Base-by-base conservation (phyloP, 2,797 vertebrate genomes). In the Carcharodon carcharias region DNA sequence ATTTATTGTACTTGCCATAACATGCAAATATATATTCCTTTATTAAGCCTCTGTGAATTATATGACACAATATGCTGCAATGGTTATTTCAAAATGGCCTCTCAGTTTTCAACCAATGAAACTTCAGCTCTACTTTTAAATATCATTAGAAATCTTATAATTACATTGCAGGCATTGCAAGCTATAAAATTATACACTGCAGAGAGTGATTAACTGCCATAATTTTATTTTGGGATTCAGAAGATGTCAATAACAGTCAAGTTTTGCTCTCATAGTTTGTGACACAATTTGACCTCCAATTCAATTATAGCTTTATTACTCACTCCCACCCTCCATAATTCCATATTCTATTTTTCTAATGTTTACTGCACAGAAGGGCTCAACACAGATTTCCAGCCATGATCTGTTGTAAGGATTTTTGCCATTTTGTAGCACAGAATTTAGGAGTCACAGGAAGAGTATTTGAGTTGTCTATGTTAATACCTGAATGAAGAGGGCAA, bases 51-150 rank as follows among this genome's bases (percentile, higher is more conserved):
- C 50, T 77, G 67, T 50, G 67, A 95, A 95, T 95, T 77, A 77
- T 16, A 77, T 95, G 28, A n/a, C 50, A 95, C 31, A 54, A 56
- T 56, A 31, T 73, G 45, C 45, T 54, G 31, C 65, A 95, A 54
- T 56, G 50, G 63, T 63, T 92, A 63, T n/a, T 35, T 95, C 69
- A 95, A 95, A 95, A 95, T 58, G 77, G 40, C 54, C 50, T 69
- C 93, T 56, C 28, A 50, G 40, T 26, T 54, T 95, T 56, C 50
- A 73, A 73, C 35, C 45, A 95, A 73, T 73, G 50, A 31, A 77
- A 71, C 77, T 95, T 95, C 94, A 95, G 94, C 67, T 95, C 69
- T 77, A 77, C 45, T 77, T 95, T 95, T 77, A 77, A 50, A 73
- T 73, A 56, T 6, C 50, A 54, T 95, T 31, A 95, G 28, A 31